A percentile compares a stretch with the other conserved stretches of the same genome.
Conservation (phyloP, 2,888 invertebrate species). For the Limenitis camilla region DNA sequence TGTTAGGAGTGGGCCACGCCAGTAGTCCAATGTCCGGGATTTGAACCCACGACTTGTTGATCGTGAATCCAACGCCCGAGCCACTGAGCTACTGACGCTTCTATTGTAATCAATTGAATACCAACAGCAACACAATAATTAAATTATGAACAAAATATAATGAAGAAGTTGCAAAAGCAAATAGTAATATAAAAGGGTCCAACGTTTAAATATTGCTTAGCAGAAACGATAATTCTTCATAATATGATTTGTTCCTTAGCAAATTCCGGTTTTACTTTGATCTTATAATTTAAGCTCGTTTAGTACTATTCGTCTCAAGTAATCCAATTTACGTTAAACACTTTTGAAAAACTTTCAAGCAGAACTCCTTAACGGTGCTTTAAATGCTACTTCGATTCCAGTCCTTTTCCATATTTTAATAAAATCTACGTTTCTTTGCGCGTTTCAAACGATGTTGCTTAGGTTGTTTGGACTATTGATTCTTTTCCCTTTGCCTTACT, state of each 20-base stretch:
- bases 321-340: slow-evolving; percentile 34
- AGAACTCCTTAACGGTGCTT: slow-evolving; percentile 18
- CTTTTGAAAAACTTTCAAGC: slow-evolving; percentile 28
- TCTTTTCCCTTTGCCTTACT: slow-evolving; percentile 15
- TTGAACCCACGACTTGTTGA: too few species aligned
- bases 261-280: slow-evolving; percentile 27
- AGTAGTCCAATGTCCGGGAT: too few species aligned
- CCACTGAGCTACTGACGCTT: too few species aligned
- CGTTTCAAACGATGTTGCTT: slow-evolving; percentile 10
- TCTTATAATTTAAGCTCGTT: slow-evolving; percentile 29
- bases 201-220: slow-evolving; percentile 14
- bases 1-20: too few species aligned
- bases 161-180: not conserved
- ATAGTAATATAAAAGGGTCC: slow-evolving; percentile 1
- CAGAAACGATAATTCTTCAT: slow-evolving; percentile 22
- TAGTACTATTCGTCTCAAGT: slow-evolving; percentile 28
- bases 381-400: slow-evolving; percentile 15
- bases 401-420: slow-evolving; percentile 18
- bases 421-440: slow-evolving; percentile 18
- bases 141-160: not conserved
- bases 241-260: slow-evolving; percentile 26
- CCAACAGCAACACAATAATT: too few species aligned
- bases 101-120: too few species aligned
- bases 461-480: slow-evolving; percentile 18
- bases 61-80: too few species aligned